A percentile compares a stretch with the other conserved stretches of the same genome.
Evolutionary conservation across 2,113 vertebrate genomes (phyloP).

Genomic region (Ailurus styani): DNA sequence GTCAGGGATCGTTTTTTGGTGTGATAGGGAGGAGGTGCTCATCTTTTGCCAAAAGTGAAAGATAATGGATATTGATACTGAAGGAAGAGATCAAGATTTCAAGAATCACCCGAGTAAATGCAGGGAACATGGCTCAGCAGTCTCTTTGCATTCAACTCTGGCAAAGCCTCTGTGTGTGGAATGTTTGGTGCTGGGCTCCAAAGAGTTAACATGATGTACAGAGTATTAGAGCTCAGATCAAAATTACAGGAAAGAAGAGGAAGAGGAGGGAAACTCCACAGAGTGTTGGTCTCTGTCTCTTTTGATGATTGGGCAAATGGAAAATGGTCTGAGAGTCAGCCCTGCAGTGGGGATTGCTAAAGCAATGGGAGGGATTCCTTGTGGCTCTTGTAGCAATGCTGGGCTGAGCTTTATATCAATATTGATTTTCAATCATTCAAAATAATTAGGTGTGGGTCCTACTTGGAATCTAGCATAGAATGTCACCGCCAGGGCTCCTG

Average conservation of each 20-base stretch:
- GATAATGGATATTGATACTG: neutral
- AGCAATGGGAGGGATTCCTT: neutral
- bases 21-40: fast-evolving
- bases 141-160: neutral
- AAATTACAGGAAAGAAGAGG: neutral
- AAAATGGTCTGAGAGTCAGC: neutral
- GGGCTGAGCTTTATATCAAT: neutral
- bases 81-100: neutral
- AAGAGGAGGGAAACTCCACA: neutral
- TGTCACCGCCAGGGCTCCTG: neutral
- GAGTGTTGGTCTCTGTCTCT: neutral
- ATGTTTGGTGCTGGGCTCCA: neutral
- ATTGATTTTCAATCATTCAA: neutral
- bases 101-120: neutral
- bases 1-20: neutral
- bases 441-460: neutral
- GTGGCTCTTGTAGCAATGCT: neutral
- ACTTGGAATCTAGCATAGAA: neutral
- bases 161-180: neutral
- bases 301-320: neutral
- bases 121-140: fast-evolving
- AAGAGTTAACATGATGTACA: neutral
- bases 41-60: neutral
- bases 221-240: neutral
- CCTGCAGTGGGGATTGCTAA: neutral